These are phyloP conservation scores for Pampusana beccarii DNA, from an alignment of 2,113 vertebrate species.

Conservation along the genomic window DNA sequence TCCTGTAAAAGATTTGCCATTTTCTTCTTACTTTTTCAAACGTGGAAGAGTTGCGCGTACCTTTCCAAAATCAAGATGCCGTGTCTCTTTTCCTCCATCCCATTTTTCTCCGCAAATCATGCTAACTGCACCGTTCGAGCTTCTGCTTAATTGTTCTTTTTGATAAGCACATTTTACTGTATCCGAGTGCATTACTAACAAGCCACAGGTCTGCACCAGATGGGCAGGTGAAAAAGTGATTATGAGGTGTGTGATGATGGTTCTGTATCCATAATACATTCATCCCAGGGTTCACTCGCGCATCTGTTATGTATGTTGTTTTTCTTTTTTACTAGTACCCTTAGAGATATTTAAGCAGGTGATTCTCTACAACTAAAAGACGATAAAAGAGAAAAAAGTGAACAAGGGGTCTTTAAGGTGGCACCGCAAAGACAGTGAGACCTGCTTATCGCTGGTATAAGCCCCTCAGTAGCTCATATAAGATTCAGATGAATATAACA, in stretches of 20 bases:
- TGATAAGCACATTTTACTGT: slow-evolving; percentile 35
- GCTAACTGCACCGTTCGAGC: neutral
- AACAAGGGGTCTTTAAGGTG: slow-evolving; percentile 67
- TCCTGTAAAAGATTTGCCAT: neutral
- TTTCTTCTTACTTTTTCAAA: neutral
- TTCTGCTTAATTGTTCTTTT: slow-evolving; percentile 66
- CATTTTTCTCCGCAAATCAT: fast-evolving
- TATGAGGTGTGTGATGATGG: slow-evolving; percentile 73
- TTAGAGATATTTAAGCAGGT: slow-evolving; percentile 65
- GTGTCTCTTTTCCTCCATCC: neutral
- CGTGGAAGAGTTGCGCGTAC: fast-evolving
- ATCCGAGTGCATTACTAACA: slow-evolving; percentile 60
- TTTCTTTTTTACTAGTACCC: slow-evolving; percentile 59
- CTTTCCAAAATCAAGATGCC: neutral
- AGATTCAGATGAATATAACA: slow-evolving; percentile 71
- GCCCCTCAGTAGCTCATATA: slow-evolving; percentile 57
- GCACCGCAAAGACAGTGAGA: slow-evolving; percentile 25
- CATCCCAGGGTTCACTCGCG: slow-evolving; percentile 70
- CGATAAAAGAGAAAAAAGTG: slow-evolving; percentile 59
- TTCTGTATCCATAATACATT: slow-evolving; percentile 68
- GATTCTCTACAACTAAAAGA: slow-evolving; percentile 59
- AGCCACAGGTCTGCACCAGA: slow-evolving; percentile 76
- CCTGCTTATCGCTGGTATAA: neutral
- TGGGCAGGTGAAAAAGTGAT: slow-evolving; percentile 82
- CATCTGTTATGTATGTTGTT: slow-evolving; percentile 72